Base-by-base conservation (phyloP, 2,113 vertebrate genomes). In the Psittacus erithacus region DNA sequence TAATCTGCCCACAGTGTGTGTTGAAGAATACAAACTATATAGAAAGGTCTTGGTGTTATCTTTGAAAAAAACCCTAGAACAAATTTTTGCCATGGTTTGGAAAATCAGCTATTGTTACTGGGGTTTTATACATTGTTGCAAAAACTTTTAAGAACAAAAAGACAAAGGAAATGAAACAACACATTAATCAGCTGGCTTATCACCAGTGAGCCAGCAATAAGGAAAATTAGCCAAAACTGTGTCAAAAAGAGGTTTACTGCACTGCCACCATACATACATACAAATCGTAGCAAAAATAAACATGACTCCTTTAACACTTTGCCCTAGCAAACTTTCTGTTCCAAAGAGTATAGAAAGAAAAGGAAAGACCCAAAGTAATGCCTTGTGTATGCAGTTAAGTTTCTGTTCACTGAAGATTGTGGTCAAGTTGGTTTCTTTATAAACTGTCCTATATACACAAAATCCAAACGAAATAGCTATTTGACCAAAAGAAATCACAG, bases 101-200 rank as follows among this genome's bases (percentile, higher is more conserved):
- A 88, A 91, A 82, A 92, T 68, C 41, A 53, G 43, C 35, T 70
- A 10, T 74, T 93, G 52, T 92, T 82, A 49, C 44, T 28, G 23
- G 33, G 15, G 17, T 11, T 85, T 82, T 67, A 23, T 41, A 90
- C 44, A 46, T 10, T 68, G 75, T 50, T 92, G 76, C 87, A 83
- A 90, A 63, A 35, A 74, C 18, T 88, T 95, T 60, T 53, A 67
- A 67, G 77, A 95, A 88, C 33, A 86, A 82, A 91, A 94, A 87
- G 39, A 79, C 47, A 53, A 50, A 82, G 65, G 35, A 93, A 92
- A 80, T 52, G 50, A 90, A 96, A 81, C 73, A 67, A 46, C 14
- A 52, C 24, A 8, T 75, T 84, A 76, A 76, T 82, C 70, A 87
- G 44, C 41, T 29, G 44, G 27, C 13, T 77, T 16, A 65, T 73